Evolutionary conservation across 2,888 invertebrate species (phyloP).

Genomic region (Plebejus argus): DNA sequence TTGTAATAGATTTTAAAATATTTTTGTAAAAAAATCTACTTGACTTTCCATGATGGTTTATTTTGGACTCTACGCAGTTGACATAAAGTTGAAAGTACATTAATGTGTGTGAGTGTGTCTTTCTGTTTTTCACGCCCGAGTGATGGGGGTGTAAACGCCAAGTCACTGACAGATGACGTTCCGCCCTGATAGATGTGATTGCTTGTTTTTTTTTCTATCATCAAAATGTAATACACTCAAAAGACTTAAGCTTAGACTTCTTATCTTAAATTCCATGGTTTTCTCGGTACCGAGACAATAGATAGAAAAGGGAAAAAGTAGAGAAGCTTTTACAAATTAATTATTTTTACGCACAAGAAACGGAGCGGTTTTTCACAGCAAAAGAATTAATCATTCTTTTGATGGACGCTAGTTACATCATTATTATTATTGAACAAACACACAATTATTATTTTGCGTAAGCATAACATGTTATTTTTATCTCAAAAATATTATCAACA

Average conservation of each 20-base stretch:
- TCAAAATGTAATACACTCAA: constrained; percentile 36
- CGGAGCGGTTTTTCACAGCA: background rate
- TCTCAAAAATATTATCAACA: background rate
- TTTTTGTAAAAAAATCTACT: constrained; percentile 34
- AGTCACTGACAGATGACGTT: constrained; percentile 72
- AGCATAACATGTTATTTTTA: too few species aligned
- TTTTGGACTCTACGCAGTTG: background rate
- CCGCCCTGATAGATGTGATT: constrained; percentile 66
- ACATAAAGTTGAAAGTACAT: constrained; percentile 31
- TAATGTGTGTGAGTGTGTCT: constrained; percentile 40
- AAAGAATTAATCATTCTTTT: background rate
- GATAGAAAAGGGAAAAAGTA: background rate
- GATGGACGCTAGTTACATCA: background rate
- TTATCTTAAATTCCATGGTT: constrained; percentile 19
- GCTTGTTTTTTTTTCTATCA: constrained; percentile 42
- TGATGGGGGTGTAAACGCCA: constrained; percentile 61
- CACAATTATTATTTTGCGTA: too few species aligned
- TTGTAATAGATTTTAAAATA: background rate
- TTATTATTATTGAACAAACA: background rate
- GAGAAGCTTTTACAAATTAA: background rate
- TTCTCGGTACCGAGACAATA: constrained; percentile 4
- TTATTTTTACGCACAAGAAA: background rate
- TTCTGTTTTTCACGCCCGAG: constrained; percentile 64
- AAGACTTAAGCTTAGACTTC: constrained; percentile 16
- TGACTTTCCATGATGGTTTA: background rate